phyloP scores from a whole-genome alignment of 1,140 invertebrate species.

The Arion vulgaris region DNA sequence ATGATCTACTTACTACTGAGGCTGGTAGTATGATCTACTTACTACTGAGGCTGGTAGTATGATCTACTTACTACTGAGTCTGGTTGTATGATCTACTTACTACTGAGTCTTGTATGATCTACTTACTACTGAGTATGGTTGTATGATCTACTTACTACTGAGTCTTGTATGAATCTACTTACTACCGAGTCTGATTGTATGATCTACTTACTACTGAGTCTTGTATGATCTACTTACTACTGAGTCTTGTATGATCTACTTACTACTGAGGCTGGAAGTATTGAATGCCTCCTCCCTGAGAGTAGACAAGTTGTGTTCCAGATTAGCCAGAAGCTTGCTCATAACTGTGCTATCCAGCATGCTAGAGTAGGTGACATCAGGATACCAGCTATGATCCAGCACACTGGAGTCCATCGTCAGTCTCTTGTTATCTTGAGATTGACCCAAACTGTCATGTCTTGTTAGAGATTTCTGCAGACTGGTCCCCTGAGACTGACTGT shows the following conservation, averaged over 20 bases:
- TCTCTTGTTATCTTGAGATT: not conserved
- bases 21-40: too few species aligned
- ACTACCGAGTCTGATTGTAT: too few species aligned
- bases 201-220: too few species aligned
- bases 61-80: too few species aligned
- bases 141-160: too few species aligned
- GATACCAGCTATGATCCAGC: slow-evolving; percentile 7
- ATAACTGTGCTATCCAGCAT: slow-evolving; percentile 36
- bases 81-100: too few species aligned
- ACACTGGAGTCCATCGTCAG: not conserved
- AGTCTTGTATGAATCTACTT: too few species aligned
- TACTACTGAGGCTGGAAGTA: slow-evolving; percentile 20
- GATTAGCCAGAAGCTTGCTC: slow-evolving; percentile 24
- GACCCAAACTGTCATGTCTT: not conserved
- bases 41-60: too few species aligned
- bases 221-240: too few species aligned
- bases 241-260: slow-evolving; percentile 8
- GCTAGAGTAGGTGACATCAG: slow-evolving; percentile 38
- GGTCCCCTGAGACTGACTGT: not conserved
- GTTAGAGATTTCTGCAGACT: not conserved
- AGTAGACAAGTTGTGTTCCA: slow-evolving; percentile 31
- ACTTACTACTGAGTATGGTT: too few species aligned
- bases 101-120: too few species aligned
- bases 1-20: too few species aligned
- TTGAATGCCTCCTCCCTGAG: slow-evolving; percentile 12